Evolutionary conservation across 2,113 vertebrate genomes (phyloP).

Genomic region (Phrynosoma platyrhinos): DNA sequence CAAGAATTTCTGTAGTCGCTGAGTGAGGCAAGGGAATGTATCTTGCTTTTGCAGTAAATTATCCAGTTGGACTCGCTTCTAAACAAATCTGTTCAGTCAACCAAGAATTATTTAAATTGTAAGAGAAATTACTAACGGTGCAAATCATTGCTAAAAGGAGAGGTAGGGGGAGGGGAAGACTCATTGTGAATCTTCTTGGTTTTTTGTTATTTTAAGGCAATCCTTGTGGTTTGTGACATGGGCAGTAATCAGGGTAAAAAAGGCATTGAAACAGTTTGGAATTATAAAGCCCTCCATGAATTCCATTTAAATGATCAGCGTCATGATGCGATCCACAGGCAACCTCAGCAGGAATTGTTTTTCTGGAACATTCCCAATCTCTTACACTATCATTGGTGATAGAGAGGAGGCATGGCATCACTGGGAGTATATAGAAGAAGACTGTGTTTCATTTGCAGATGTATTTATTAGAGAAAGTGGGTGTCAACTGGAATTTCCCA

Average conservation of each 20-base stretch:
- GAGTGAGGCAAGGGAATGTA: background rate
- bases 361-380: conserved; percentile 47
- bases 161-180: background rate
- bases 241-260: conserved; percentile 27
- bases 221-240: conserved; percentile 29
- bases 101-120: background rate
- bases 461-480: background rate
- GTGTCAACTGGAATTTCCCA: background rate
- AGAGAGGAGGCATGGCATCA: background rate
- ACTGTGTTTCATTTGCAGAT: background rate
- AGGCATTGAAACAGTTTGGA: conserved; percentile 32
- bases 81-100: conserved; percentile 1
- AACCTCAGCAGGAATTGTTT: conserved; percentile 45
- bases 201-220: background rate
- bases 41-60: background rate
- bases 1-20: background rate
- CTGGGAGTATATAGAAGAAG: conserved; percentile 1
- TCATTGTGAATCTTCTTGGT: no score
- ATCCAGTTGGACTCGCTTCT: background rate
- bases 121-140: conserved; percentile 13
- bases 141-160: background rate
- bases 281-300: conserved; percentile 42
- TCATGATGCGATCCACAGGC: conserved; percentile 35
- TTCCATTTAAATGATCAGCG: conserved; percentile 11
- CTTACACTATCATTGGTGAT: background rate